These are phyloP conservation scores for Dipus sagitta DNA, from an alignment of 2,797 vertebrate genomes.

Conservation along the genomic window DNA sequence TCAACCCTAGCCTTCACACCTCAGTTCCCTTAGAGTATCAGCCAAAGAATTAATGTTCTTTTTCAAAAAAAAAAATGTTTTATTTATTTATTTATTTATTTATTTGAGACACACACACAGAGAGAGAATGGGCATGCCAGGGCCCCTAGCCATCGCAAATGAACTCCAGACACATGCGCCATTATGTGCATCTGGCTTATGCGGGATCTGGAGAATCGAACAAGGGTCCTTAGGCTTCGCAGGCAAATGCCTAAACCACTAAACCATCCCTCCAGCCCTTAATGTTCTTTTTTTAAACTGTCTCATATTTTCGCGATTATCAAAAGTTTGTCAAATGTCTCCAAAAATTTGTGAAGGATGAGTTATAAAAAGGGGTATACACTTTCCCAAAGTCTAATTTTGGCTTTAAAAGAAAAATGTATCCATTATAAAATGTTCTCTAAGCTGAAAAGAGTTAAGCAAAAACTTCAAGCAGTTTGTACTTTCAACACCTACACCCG, in stretches of 20 bases:
- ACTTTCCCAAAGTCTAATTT: conserved; percentile 3
- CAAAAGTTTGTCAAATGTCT: conserved; percentile 7
- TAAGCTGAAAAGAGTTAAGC: conserved; percentile 24
- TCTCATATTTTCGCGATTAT: conserved; percentile 29
- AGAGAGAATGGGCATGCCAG: too few species aligned
- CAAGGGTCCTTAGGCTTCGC: too few species aligned
- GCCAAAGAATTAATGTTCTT: background rate
- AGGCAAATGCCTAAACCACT: background rate
- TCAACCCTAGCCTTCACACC: background rate
- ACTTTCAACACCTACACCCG: conserved; percentile 10
- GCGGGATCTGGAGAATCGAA: too few species aligned
- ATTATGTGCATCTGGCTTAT: too few species aligned
- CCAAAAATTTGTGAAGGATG: background rate
- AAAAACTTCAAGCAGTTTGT: background rate
- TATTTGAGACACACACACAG: background rate
- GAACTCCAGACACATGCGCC: too few species aligned
- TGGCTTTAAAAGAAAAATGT: background rate
- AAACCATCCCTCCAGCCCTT: background rate
- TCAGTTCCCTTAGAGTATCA: background rate
- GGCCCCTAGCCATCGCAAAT: too few species aligned
- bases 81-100: background rate
- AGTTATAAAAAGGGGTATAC: background rate
- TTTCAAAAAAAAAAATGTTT: too few species aligned
- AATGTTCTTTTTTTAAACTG: background rate
- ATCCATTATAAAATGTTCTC: conserved; percentile 19